A percentile compares a stretch with the other conserved stretches of the same genome.
These are phyloP conservation scores for Diplazon laetatorius DNA, from an alignment of 2,888 invertebrate genomes.

Conservation along the genomic window DNA sequence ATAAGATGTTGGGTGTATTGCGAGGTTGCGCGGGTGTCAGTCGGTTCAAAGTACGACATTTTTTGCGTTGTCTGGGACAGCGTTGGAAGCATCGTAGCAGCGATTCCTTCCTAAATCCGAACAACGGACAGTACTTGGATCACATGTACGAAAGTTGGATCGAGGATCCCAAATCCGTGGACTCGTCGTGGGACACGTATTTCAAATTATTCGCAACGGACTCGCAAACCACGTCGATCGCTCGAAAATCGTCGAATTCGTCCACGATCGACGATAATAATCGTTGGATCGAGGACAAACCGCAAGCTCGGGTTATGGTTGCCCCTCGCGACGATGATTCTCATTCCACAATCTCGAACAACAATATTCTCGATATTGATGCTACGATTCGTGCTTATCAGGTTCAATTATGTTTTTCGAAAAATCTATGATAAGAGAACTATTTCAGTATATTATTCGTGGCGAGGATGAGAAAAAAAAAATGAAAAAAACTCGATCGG, in stretches of 20 bases:
- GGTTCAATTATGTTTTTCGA: conserved; percentile 61
- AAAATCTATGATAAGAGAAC: not conserved
- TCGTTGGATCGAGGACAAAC: conserved; percentile 34
- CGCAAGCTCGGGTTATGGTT: conserved; percentile 38
- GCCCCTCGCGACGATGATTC: not conserved
- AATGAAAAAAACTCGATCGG: too few relatives aligned
- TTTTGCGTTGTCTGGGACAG: conserved; percentile 41
- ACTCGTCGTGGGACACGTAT: conserved; percentile 73
- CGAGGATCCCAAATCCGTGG: conserved; percentile 72
- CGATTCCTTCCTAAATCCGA: conserved; percentile 72
- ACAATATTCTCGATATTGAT: conserved; percentile 68
- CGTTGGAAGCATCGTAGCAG: conserved; percentile 51
- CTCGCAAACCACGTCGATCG: not conserved
- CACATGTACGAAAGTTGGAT: conserved; percentile 75
- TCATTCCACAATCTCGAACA: not conserved
- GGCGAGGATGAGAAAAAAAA: too few relatives aligned
- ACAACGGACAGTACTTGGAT: conserved; percentile 75
- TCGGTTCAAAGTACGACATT: conserved; percentile 1
- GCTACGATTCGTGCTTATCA: conserved; percentile 77
- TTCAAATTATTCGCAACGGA: conserved; percentile 66
- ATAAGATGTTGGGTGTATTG: conserved; percentile 64
- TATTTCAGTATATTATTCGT: too few relatives aligned
- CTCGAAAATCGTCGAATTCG: not conserved
- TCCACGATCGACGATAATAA: not conserved
- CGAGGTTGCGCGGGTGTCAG: conserved; percentile 49